A percentile compares a stretch with the other conserved stretches of the same genome.
phyloP scores from a whole-genome alignment of 1,140 invertebrate species.

The Nasonia vitripennis region DNA sequence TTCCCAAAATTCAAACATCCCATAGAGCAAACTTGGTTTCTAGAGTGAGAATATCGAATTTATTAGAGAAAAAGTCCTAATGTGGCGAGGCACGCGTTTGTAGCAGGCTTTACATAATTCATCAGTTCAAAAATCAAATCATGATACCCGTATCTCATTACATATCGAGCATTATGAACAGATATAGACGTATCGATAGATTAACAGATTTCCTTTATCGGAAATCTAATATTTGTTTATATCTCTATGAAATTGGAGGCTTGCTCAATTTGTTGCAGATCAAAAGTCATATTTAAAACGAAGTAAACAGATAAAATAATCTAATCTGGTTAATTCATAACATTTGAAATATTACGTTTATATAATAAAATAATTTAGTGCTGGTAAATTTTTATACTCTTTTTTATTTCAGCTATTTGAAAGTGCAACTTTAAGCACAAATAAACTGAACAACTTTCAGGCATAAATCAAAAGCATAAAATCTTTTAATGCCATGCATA shows the following conservation, averaged over 20 bases:
- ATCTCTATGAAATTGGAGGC: not conserved
- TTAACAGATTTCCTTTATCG: not conserved
- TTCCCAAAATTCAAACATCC: not conserved
- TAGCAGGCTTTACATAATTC: not conserved
- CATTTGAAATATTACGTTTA: not conserved
- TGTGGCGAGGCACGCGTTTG: not conserved
- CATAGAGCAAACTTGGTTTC: not conserved
- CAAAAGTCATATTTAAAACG: not conserved
- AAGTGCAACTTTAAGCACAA: not conserved
- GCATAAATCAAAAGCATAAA: not conserved
- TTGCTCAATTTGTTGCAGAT: not conserved
- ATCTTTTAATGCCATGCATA: not conserved
- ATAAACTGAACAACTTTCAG: not conserved
- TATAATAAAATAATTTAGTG: not conserved
- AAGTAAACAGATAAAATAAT: not conserved
- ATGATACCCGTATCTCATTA: not conserved
- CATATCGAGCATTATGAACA: not conserved
- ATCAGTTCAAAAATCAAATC: constrained; percentile 15
- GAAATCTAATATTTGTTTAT: not conserved
- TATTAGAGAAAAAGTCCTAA: not conserved
- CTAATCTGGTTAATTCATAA: too few species aligned
- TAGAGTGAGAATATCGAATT: not conserved
- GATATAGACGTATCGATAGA: not conserved
- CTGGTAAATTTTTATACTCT: not conserved
- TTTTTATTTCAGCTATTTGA: not conserved